Evolutionary conservation across 2,113 vertebrate genomes (phyloP).

Genomic region (human): GRCh38 chr13:38119501-38120000

Average conservation of each 20-base stretch:
- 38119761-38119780: background rate
- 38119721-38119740: too few species aligned
- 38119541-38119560: background rate
- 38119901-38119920: conserved; percentile 27
- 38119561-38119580: too few species aligned
- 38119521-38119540: background rate
- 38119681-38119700: background rate
- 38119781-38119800: background rate
- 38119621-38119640: background rate
- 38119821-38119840: background rate
- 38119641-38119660: background rate
- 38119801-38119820: background rate
- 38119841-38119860: conserved; percentile 12
- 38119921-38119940: conserved; percentile 40
- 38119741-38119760: accelerated
- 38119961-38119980: conserved; percentile 24
- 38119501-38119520: background rate
- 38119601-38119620: too few species aligned
- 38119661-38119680: background rate
- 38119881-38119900: background rate
- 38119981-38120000: background rate
- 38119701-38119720: accelerated
- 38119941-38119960: conserved; percentile 21
- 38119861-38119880: background rate
- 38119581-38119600: background rate